These are phyloP conservation scores for Phengaris arion DNA, from an alignment of 2,888 invertebrate species.

Conservation along the genomic window DNA sequence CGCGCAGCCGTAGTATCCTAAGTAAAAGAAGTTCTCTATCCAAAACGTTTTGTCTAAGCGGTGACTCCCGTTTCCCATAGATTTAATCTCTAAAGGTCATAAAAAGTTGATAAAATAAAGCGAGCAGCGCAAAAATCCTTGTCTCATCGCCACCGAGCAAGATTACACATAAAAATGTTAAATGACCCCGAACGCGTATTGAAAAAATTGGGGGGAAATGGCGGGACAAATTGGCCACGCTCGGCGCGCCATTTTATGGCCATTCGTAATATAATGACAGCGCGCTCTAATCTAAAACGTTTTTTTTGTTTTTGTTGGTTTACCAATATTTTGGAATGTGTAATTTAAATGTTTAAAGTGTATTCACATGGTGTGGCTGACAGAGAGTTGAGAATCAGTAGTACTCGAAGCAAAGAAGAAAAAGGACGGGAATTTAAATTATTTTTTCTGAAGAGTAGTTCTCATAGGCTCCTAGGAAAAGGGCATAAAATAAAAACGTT, in stretches of 20 bases:
- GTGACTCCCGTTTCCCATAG: slow-evolving; percentile 49
- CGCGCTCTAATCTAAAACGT: slow-evolving; percentile 25
- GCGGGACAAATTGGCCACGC: slow-evolving; percentile 58
- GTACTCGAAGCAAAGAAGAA: too few species aligned
- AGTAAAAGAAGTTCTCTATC: not conserved
- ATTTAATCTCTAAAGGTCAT: slow-evolving; percentile 75
- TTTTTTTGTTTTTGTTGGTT: slow-evolving; percentile 9
- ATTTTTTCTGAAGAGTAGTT: too few species aligned
- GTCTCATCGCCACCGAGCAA: slow-evolving; percentile 72
- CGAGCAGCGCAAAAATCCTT: slow-evolving; percentile 68
- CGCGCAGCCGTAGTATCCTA: too few species aligned
- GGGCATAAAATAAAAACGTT: too few species aligned
- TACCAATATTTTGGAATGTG: not conserved
- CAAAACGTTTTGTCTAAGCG: not conserved
- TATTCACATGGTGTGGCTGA: too few species aligned
- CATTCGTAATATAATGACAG: slow-evolving; percentile 39
- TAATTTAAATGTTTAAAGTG: too few species aligned
- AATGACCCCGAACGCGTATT: slow-evolving; percentile 77
- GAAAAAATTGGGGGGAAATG: slow-evolving; percentile 73
- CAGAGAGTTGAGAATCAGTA: too few species aligned
- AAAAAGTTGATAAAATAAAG: slow-evolving; percentile 77
- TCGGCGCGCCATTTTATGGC: slow-evolving; percentile 40
- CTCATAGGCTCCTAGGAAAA: too few species aligned
- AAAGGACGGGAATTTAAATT: too few species aligned
- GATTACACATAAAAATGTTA: slow-evolving; percentile 80